These are phyloP conservation scores for Corythaixoides concolor DNA, from an alignment of 2,113 vertebrate genomes.

Conservation along the genomic window DNA sequence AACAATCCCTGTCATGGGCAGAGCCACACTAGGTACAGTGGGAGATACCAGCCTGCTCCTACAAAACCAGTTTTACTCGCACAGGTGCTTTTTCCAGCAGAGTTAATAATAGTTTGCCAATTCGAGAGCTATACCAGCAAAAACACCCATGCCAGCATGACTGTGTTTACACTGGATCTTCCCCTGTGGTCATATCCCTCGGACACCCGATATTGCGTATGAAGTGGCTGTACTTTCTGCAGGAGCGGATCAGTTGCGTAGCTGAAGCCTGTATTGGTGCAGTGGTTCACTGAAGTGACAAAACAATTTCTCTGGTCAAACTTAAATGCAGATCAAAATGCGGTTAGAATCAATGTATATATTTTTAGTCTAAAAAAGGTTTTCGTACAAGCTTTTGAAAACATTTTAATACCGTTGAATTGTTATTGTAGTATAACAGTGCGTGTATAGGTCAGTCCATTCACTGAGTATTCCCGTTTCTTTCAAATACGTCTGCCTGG, in stretches of 20 bases:
- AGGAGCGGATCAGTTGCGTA: not conserved
- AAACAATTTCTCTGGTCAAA: not conserved
- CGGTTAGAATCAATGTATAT: not conserved
- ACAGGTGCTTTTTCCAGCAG: not conserved
- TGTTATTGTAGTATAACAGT: not conserved
- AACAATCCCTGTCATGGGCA: not conserved
- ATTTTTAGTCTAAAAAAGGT: not conserved
- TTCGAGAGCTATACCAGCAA: not conserved
- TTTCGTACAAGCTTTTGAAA: not conserved
- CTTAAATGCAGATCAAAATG: not conserved
- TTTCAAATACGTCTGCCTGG: not conserved
- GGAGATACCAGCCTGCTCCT: not conserved
- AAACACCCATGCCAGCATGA: not conserved
- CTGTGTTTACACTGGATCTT: not conserved
- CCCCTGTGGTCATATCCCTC: not conserved
- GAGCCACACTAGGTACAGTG: not conserved
- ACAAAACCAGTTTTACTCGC: not conserved
- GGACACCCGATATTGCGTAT: not conserved
- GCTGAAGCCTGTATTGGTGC: not conserved
- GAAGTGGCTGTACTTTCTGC: not conserved
- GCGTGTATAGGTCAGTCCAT: accelerated
- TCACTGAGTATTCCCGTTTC: not conserved
- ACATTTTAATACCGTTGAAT: not conserved
- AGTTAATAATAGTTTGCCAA: not conserved
- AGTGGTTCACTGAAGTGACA: not conserved